Percentiles rank a stretch among this genome's conserved stretches.
phyloP scores from a whole-genome alignment of 2,888 invertebrate genomes.

The Herminia tarsipennalis region DNA sequence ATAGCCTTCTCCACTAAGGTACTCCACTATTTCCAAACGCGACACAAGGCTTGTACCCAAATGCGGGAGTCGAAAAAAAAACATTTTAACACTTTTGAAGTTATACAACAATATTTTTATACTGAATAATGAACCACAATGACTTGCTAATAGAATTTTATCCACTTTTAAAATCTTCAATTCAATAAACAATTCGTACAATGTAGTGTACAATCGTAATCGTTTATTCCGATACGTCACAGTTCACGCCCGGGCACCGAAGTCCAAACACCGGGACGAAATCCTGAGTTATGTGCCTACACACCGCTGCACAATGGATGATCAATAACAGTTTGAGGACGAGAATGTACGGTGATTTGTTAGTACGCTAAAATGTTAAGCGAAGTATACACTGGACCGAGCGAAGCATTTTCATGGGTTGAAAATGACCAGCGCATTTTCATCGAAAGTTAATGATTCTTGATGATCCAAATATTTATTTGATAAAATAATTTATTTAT shows the following conservation, averaged over 20 bases:
- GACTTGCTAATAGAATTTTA: slow-evolving; percentile 12
- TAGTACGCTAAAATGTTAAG: slow-evolving; percentile 38
- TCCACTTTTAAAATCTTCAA: slow-evolving; percentile 7
- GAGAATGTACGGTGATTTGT: slow-evolving; percentile 64
- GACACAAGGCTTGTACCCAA: too few relatives aligned
- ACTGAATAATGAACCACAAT: not conserved
- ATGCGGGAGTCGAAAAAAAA: too few relatives aligned
- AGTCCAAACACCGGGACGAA: slow-evolving; percentile 71
- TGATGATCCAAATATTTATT: too few relatives aligned
- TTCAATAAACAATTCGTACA: slow-evolving; percentile 28
- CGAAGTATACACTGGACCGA: slow-evolving; percentile 14
- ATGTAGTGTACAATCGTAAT: slow-evolving; percentile 35
- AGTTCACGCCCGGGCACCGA: slow-evolving; percentile 50
- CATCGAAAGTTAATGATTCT: too few relatives aligned
- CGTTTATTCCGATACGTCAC: slow-evolving; percentile 50
- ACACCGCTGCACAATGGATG: slow-evolving; percentile 65
- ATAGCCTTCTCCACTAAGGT: too few relatives aligned
- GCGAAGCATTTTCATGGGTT: too few relatives aligned
- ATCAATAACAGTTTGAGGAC: slow-evolving; percentile 81
- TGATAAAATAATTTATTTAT: too few relatives aligned
- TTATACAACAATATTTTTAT: not conserved
- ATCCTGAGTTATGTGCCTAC: slow-evolving; percentile 71
- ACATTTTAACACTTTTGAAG: not conserved
- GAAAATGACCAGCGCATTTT: too few relatives aligned
- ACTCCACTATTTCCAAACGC: too few relatives aligned